Conservation (phyloP, 1,140 invertebrate genomes). For the Hycleus phaleratus region DNA sequence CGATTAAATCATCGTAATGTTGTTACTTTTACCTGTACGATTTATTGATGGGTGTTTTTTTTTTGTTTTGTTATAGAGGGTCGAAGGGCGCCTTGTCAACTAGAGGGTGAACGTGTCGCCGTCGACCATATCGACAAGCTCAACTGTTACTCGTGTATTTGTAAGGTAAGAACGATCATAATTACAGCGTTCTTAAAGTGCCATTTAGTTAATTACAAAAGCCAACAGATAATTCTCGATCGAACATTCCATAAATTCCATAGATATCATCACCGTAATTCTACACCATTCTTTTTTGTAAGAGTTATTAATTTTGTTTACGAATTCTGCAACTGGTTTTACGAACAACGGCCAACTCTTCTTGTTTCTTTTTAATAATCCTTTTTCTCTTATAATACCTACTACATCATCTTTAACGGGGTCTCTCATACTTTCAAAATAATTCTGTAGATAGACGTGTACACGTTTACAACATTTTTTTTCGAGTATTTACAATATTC, state of each 20-base stretch:
- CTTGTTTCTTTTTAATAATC: conserved; percentile 2
- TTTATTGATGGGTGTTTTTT: neutral
- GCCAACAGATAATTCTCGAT: neutral
- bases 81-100: conserved; percentile 34
- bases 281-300: conserved; percentile 25
- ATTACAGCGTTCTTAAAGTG: too few species aligned
- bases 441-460: neutral
- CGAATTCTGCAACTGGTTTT: conserved; percentile 33
- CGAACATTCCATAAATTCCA: conserved; percentile 20
- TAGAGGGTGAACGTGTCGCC: conserved; percentile 39
- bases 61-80: conserved; percentile 33
- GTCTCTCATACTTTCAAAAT: neutral
- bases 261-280: conserved; percentile 27
- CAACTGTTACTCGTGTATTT: conserved; percentile 41
- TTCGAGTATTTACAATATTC: neutral
- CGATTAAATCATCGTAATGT: too few species aligned
- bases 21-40: too few species aligned
- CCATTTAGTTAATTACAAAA: too few species aligned
- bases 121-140: conserved; percentile 38
- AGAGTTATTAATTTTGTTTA: conserved; percentile 31
- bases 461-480: neutral
- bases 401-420: too few species aligned
- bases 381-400: conserved; percentile 15
- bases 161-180: conserved; percentile 35
- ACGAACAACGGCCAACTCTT: conserved; percentile 16